Evolutionary conservation across 2,113 vertebrate species (phyloP), one percentile per base, ranked within the genome.

Genomic region (Paradoxurus hermaphroditus): DNA sequence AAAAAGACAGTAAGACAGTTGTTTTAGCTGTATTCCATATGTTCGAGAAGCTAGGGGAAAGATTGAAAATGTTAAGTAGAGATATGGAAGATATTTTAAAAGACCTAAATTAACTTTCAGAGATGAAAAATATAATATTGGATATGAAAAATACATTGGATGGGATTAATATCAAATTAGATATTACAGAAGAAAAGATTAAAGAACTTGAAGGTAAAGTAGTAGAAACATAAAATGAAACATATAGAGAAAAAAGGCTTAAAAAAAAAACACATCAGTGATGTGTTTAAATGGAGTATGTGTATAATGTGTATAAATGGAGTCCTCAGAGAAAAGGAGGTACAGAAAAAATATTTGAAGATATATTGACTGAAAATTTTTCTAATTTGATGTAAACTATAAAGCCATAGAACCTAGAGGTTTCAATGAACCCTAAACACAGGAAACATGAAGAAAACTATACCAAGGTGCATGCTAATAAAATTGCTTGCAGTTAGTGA

Each of bases 131-230:
- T 44, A 68, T 7, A 79, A 67, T 59, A 87, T 59, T 87, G 39
- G 29, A 46, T 94, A 88, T 94, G 41, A 94, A 81, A 82, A 81
- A 94, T 89, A 82, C 18, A 51, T n/a, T 63, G 67, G 41, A 51
- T 34, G n/a, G 29, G 25, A 78, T 72, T 88, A 81, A 72, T 23
- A 87, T 63, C 39, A 94, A 70, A 27, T 53, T 86, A 78, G n/a
- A 77, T 9, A 72, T 16, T 49, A 53, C 27, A 53, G 81, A 73
- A 94, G 77, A 27, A 82, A 73, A 82, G 56, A 39, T 53, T 94
- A 51, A 72, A 89, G 14, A 73, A 46, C 56, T 73, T n/a, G 29
- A 79, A 59, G 29, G n/a, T 51, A 79, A 16, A 70, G 62, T 16
- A 36, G 16, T 46, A 70, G 36, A 87, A 94, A 39, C 63, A 16